These are phyloP conservation scores for Pardalotus punctatus DNA, from an alignment of 2,113 vertebrate species.

Conservation along the genomic window DNA sequence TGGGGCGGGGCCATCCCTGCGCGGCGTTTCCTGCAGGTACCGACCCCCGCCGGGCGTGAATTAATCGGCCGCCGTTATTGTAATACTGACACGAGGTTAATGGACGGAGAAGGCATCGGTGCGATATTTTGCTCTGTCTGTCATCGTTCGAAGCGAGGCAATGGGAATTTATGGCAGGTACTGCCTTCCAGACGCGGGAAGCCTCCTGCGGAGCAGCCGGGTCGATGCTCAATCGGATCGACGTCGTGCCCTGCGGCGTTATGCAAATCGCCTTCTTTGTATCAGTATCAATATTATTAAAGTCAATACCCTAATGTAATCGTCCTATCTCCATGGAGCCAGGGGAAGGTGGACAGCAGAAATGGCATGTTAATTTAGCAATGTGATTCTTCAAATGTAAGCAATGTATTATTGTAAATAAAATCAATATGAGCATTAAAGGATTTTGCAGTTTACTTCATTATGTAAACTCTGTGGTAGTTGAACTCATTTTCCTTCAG, in stretches of 20 bases:
- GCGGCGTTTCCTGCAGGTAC: rapidly evolving
- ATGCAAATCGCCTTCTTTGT: not conserved
- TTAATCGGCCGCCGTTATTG: not conserved
- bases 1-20: rapidly evolving
- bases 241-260: not conserved
- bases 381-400: not conserved
- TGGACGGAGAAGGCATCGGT: not conserved
- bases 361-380: not conserved
- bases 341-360: not conserved
- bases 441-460: constrained; percentile 61
- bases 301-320: not conserved
- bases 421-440: constrained; percentile 53
- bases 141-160: not conserved
- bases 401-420: constrained; percentile 28
- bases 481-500: constrained; percentile 56
- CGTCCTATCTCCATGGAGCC: not conserved
- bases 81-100: rapidly evolving
- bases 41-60: rapidly evolving
- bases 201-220: not conserved
- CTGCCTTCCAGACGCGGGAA: not conserved
- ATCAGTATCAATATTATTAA: not conserved
- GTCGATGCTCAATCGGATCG: not conserved
- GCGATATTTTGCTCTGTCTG: not conserved
- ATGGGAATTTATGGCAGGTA: not conserved
- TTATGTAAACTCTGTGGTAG: constrained; percentile 59